Base-by-base conservation (phyloP, 2,797 vertebrate species). In the Carapus acus region DNA sequence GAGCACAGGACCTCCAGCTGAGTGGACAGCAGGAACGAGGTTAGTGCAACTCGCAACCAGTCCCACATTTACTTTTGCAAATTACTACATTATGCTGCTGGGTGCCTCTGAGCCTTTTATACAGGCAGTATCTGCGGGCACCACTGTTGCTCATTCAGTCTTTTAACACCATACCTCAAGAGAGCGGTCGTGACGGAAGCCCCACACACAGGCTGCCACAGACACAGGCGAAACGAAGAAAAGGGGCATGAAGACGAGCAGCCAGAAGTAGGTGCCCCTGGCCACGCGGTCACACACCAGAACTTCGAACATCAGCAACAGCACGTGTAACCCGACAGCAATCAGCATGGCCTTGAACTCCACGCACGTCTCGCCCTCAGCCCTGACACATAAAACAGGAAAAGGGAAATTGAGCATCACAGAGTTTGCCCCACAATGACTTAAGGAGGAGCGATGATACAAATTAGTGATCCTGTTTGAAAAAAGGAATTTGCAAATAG, bases 261-360 rank as follows among this genome's bases (percentile, higher is more conserved):
- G 91, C 95, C 96, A 98, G 80, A 91, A 94, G 74, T 95, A 94
- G 54, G 75, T 84, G 24, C 91, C 93, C 62, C 93, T 85, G 34
- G 90, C 90, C 1, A 98, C 92, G 6, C 95, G 88, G 76, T 97
- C 93, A 55, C 96, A 99, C 75, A 98, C 94, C 61, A 99, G 80
- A 58, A 99, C 94, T 85, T 99, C 95, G 31, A 98, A 99, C 90
- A 95, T 94, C 58, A 99, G 85, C 74, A 99, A 77, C 0, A 99
- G 89, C 54, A 98, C 87, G 68, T 99, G 95, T 70, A 99, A 95
- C 18, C 95, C 94, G 44, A 99, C 94, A 0, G 96, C 94, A 40
- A 98, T 98, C 66, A 99, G 81, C 96, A 99, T 99, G 31, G 96
- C 96, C 77, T 98, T 99, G 62, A 99, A 99, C 80, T 99, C 96